Evolutionary conservation across 2,888 invertebrate genomes (phyloP).

Genomic region (Lepetodrilus schrolli): DNA sequence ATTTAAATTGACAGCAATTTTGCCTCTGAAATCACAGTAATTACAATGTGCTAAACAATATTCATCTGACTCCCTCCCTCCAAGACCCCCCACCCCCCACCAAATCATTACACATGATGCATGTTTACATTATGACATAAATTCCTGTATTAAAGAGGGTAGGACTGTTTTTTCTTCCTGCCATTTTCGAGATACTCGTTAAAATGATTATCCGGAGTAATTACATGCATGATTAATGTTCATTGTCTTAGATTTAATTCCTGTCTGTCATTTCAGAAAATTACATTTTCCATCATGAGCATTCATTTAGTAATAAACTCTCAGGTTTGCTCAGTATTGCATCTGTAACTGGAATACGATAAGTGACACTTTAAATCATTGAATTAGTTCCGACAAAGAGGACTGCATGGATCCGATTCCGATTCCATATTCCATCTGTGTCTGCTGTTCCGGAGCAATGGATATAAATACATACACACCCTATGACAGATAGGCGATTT

Average conservation of each 20-base stretch:
- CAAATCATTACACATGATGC: constrained; percentile 19
- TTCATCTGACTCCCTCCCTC: neutral
- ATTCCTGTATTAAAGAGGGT: neutral
- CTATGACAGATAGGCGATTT: too few relatives aligned
- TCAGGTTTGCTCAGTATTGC: neutral
- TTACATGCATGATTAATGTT: constrained; percentile 16
- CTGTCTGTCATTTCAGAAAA: constrained; percentile 25
- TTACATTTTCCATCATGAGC: constrained; percentile 24
- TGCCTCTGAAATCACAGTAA: neutral
- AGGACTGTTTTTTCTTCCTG: neutral
- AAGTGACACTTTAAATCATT: constrained; percentile 20
- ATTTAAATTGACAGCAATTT: neutral
- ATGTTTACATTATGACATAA: constrained; percentile 10
- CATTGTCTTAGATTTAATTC: constrained; percentile 25
- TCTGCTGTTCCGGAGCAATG: too few relatives aligned
- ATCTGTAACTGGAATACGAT: neutral
- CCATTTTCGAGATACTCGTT: constrained; percentile 5
- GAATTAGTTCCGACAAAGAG: too few relatives aligned
- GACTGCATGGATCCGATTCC: too few relatives aligned
- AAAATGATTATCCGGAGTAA: constrained; percentile 22
- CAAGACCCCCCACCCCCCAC: too few relatives aligned
- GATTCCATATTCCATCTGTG: too few relatives aligned
- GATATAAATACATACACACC: too few relatives aligned
- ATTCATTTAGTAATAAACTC: constrained; percentile 21
- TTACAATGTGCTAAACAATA: constrained; percentile 23